Evolutionary conservation across 2,888 invertebrate genomes (phyloP).

Genomic region (Aspidiotus destructor): DNA sequence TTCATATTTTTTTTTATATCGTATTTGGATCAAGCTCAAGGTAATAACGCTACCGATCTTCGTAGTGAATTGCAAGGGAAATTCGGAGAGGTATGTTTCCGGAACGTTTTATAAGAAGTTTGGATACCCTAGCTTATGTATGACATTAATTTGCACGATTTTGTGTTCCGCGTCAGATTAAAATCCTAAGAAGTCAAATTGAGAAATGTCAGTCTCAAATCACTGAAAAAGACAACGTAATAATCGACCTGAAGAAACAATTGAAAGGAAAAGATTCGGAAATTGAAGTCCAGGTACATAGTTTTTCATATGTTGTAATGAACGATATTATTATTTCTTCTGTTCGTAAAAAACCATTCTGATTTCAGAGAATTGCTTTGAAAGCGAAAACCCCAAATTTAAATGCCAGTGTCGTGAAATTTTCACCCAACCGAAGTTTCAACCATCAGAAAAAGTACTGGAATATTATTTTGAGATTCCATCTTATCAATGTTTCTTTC

Average conservation of each 20-base stretch:
- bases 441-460: background rate
- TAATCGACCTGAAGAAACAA: slow-evolving; percentile 15
- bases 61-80: slow-evolving; percentile 8
- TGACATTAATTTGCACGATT: no score
- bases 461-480: background rate
- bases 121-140: no score
- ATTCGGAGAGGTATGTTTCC: slow-evolving; percentile 22
- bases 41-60: background rate
- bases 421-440: background rate
- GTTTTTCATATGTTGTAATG: background rate
- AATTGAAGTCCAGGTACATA: slow-evolving; percentile 20
- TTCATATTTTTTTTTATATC: no score
- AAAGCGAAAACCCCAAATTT: background rate
- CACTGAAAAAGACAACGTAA: slow-evolving; percentile 12
- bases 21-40: no score
- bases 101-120: background rate
- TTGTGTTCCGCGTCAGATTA: slow-evolving; percentile 5
- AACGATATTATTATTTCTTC: no score
- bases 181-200: slow-evolving; percentile 8
- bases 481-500: background rate
- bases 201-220: slow-evolving; percentile 5
- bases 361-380: no score
- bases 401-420: background rate
- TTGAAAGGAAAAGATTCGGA: slow-evolving; percentile 13
- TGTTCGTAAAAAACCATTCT: no score